Base-by-base conservation (phyloP, 2,113 vertebrate genomes). In the Opisthocomus hoazin region DNA sequence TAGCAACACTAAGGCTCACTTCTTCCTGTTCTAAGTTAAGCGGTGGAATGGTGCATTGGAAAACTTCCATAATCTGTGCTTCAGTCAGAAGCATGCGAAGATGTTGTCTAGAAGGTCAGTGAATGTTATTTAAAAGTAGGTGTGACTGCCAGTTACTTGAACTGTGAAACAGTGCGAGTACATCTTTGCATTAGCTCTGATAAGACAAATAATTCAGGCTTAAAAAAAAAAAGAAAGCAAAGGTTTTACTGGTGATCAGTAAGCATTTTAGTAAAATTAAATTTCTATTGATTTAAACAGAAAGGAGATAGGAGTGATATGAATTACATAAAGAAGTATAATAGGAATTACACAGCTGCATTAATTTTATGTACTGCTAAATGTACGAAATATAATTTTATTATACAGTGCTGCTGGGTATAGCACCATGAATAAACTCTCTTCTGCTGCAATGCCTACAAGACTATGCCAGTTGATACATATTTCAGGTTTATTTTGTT, bases 201-300 rank as follows among this genome's bases (percentile, higher is more conserved):
- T 89, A 89, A 94, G 96, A 82, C 69, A 95, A 96, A 94, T 73
- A 92, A 82, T 71, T 84, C 65, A 22, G 51, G 32, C n/a, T 60
- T 26, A 56, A 69, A 85, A 65, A 73, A 51, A n/a, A 48, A 68
- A 11, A 17, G 5, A 23, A 81, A 82, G 43, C 45, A 50, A 78
- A 91, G 46, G 64, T 78, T 93, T 96, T 92, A 37, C 46, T 65
- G 27, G 56, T 81, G 68, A 92, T 92, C 92, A 71, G 83, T 61
- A 53, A 93, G 83, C 79, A 81, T 77, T 94, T 90, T 89, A 86
- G 68, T 86, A 78, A 94, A 95, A 96, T 96, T 93, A 90, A 89
- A 95, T 92, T 92, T 93, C 73, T 96, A 57, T 96, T 96, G 92
- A 93, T 95, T 95, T 93, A 93, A 96, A 71, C 65, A 91, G 83